Conservation (phyloP, 2,797 vertebrate species). For the Enteromius viviparus region DNA sequence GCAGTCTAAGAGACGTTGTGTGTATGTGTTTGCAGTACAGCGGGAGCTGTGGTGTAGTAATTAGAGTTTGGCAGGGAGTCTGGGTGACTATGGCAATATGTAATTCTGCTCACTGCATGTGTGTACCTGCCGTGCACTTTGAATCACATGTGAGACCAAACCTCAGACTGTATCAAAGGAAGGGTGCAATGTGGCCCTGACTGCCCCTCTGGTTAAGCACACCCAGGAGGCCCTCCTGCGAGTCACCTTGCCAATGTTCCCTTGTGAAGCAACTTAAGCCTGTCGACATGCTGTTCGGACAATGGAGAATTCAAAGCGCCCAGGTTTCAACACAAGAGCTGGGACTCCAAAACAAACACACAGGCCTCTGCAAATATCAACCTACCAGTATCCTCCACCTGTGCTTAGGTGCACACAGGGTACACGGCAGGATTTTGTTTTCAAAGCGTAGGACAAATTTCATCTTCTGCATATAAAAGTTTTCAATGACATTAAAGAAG, state of each 20-base stretch:
- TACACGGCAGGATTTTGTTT: constrained; percentile 75
- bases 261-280: constrained; percentile 86
- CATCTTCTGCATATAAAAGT: constrained; percentile 39
- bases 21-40: constrained; percentile 48
- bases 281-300: constrained; percentile 84
- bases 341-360: constrained; percentile 88
- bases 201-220: constrained; percentile 75
- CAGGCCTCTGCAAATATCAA: constrained; percentile 86
- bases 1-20: constrained; percentile 22
- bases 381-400: constrained; percentile 1
- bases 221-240: constrained; percentile 77
- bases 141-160: constrained; percentile 69
- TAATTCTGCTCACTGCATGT: constrained; percentile 68
- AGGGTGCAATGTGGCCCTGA: constrained; percentile 73
- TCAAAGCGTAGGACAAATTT: constrained; percentile 73
- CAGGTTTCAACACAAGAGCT: constrained; percentile 80
- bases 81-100: constrained; percentile 74
- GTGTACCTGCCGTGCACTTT: constrained; percentile 68
- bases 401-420: neutral
- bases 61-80: constrained; percentile 67
- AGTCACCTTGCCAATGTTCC: constrained; percentile 84
- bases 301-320: constrained; percentile 83
- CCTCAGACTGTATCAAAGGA: constrained; percentile 68
- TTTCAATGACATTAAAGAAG: constrained; percentile 41
- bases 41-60: constrained; percentile 58